Base-by-base conservation (phyloP, 2,888 invertebrate genomes). In the Mythimna vitellina region DNA sequence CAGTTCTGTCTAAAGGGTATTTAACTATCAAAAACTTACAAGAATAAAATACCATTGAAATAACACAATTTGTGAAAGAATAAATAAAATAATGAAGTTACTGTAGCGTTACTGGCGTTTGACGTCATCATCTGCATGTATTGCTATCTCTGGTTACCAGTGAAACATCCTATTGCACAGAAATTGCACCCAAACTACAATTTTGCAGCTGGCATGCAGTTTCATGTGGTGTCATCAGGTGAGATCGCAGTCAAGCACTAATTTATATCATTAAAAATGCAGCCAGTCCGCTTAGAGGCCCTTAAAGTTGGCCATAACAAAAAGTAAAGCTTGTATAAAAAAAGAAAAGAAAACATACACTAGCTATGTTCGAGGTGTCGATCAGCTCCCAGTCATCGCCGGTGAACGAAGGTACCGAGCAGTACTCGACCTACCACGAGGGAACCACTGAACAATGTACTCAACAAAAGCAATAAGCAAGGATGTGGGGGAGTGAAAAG, bases 301-400 rank as follows among this genome's bases (percentile, higher is more conserved):
- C 6, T 22, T 25, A 53, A 1, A 25, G 6, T 12, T 53, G 17
- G 6, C 32, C 2, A 29, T 3, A 29, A 2, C 29, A 3, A 5
- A 49, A 17, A 56, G 3, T 29, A 54, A 57, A 57, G 57, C 57
- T 25, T 46, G 5, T 17, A 82, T 80, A 78, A 77, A 84, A 51
- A 81, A 81, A 29, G n/a, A 80, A 89, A 87, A 72, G 73, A 66
- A 84, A 25, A 94, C 95, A 85, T 95, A 95, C 95, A 78, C 89
- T 75, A 75, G 88, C 84, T 73, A 90, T 80, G 54, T 86, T 86
- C 49, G 88, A 70, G 25, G 84, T 85, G 63, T 95, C 94, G 73
- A 95, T 82, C 85, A 95, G 81, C 90, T 93, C 90, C 95, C 95
- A 96, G 89, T 96, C 92, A 63, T 89, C 92, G 70, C 92, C 93